Conservation (phyloP, 2,888 invertebrate species). For the Neoaliturus tenellus region DNA sequence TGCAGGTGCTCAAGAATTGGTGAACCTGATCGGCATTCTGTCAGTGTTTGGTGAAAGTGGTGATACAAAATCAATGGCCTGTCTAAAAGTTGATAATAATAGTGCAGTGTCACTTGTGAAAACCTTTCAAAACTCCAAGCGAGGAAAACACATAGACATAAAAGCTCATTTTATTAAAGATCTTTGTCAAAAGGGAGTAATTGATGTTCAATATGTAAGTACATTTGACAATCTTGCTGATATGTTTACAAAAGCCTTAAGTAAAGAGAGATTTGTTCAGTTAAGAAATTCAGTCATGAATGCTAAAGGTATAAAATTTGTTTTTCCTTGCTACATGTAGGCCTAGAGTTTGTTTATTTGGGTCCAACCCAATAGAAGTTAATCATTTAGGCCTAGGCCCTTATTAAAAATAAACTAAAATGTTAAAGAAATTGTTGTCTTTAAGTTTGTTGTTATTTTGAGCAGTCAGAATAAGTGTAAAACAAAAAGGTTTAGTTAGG, state of each 20-base stretch:
- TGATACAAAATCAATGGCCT: background rate
- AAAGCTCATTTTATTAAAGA: slow-evolving; percentile 36
- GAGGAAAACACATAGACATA: slow-evolving; percentile 35
- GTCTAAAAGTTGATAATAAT: background rate
- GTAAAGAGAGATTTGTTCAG: slow-evolving; percentile 20
- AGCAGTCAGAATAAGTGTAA: too few relatives aligned
- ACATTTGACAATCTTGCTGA: slow-evolving; percentile 1
- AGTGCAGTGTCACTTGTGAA: background rate
- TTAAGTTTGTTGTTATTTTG: too few relatives aligned
- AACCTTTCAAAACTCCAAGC: background rate
- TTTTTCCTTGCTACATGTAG: too few relatives aligned
- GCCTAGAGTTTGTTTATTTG: too few relatives aligned
- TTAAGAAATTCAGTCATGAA: background rate
- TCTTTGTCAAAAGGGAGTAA: slow-evolving; percentile 3
- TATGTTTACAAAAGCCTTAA: slow-evolving; percentile 41
- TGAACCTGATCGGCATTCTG: background rate
- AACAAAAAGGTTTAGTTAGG: too few relatives aligned
- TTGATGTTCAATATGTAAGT: slow-evolving; percentile 36
- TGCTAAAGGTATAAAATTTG: too few relatives aligned
- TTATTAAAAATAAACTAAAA: too few relatives aligned
- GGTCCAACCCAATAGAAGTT: too few relatives aligned
- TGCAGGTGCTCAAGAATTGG: slow-evolving; percentile 38
- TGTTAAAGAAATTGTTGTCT: too few relatives aligned
- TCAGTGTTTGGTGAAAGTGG: background rate
- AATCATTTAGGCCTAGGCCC: too few relatives aligned